phyloP scores from a whole-genome alignment of 2,888 invertebrate genomes.

The Lasioglossum leucozonium region DNA sequence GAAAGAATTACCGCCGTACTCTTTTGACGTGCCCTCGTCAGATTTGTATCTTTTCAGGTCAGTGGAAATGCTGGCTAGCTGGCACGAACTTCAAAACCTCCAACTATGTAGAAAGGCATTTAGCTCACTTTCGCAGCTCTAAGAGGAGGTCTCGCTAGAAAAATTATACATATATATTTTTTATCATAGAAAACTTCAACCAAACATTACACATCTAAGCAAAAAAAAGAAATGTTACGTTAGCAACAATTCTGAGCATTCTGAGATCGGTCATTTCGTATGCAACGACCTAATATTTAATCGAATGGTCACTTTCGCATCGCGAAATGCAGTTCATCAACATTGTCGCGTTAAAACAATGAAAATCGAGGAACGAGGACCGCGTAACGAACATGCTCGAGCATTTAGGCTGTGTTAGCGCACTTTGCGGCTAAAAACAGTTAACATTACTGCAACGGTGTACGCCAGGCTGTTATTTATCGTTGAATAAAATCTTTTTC shows the following conservation, averaged over 20 bases:
- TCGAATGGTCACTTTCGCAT: background rate
- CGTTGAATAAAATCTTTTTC: too few relatives aligned
- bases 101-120: background rate
- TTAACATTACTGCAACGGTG: background rate
- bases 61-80: background rate
- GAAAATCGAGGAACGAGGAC: background rate
- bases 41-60: conserved; percentile 13
- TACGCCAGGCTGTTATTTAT: background rate
- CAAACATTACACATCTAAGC: background rate
- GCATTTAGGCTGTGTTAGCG: background rate
- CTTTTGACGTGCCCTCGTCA: conserved; percentile 10
- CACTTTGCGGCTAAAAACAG: background rate
- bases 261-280: too few relatives aligned
- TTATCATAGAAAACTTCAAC: background rate
- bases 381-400: background rate
- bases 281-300: background rate
- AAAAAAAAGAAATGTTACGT: background rate
- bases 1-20: conserved; percentile 4
- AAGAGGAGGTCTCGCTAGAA: background rate
- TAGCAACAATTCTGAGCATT: too few relatives aligned
- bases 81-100: conserved; percentile 11
- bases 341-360: background rate
- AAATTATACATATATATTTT: background rate
- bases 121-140: background rate
- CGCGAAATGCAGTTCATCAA: background rate